Conservation (phyloP, 2,113 vertebrate species). For the Marmota monax region DNA sequence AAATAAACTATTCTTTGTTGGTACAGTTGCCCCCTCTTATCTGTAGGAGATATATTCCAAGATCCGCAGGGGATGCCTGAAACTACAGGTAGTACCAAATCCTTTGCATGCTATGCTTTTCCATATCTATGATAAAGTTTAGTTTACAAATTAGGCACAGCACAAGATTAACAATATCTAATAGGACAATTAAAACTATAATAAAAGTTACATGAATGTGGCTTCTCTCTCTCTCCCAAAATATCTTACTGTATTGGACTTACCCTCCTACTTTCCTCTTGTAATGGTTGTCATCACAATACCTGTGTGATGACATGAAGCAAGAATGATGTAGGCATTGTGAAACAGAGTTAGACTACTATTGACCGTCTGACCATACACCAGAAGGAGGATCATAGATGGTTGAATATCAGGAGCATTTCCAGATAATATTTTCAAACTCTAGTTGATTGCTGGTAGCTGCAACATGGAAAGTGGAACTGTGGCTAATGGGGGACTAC, state of each 20-base stretch:
- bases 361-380: neutral
- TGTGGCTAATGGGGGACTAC: too few species aligned
- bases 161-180: neutral
- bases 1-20: neutral
- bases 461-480: neutral
- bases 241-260: neutral
- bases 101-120: neutral
- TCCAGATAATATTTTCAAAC: neutral
- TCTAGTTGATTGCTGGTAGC: neutral
- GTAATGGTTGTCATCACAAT: neutral
- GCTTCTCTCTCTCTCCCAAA: neutral
- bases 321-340: neutral
- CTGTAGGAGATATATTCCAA: neutral
- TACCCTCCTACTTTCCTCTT: neutral
- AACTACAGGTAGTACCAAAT: neutral
- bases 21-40: fast-evolving
- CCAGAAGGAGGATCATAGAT: neutral
- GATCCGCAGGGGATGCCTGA: neutral
- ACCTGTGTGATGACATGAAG: neutral
- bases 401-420: neutral
- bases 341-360: too few species aligned
- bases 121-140: neutral
- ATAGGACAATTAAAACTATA: neutral
- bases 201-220: neutral
- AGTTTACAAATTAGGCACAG: neutral